Evolutionary conservation across 2,113 vertebrate genomes (phyloP), one percentile per base, ranked within the genome.

Genomic region (Phrynosoma platyrhinos): DNA sequence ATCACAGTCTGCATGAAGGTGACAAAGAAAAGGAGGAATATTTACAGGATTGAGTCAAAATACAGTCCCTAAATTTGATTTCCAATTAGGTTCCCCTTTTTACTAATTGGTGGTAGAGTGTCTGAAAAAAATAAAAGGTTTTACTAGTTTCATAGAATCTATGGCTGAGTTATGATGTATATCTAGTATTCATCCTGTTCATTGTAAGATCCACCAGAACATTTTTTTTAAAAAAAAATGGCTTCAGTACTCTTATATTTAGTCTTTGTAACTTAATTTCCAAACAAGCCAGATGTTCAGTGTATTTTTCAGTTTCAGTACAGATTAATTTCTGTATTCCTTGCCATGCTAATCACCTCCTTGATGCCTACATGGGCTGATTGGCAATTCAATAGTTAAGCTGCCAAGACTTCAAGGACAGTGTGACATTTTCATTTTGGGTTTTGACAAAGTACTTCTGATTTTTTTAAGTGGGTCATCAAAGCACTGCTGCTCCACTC

Each of bases 291-390:
- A 93, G 87, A 91, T 92, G 90, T 72, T 95, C 85, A 86, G 7
- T 58, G 79, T 94, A 93, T 94, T 94, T 94, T 94, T 42, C 64
- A 86, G 52, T 53, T 88, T 30, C 85, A 88, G 84, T 85, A 74
- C 91, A 91, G 89, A 91, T 94, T 79, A 91, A 5, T 88, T 91
- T 30, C 85, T 89, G 42, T 91, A 89, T 83, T 88, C 91, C 75
- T 81, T 93, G 86, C 58, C 36, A 58, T 84, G 42, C 42, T 93
- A 90, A 94, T 90, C 55, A 88, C 82, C 52, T 88, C 80, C 77
- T 94, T 91, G 91, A 88, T 64, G 42, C 89, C 27, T 47, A 81
- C 69, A 94, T 89, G 58, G 88, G 79, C 52, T 89, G 89, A 76
- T 0, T 0, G 91, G 47, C 42, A 92, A 91, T 79, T 47, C 82